Conservation (phyloP, 2,113 vertebrate genomes). For the Nymphicus hollandicus region DNA sequence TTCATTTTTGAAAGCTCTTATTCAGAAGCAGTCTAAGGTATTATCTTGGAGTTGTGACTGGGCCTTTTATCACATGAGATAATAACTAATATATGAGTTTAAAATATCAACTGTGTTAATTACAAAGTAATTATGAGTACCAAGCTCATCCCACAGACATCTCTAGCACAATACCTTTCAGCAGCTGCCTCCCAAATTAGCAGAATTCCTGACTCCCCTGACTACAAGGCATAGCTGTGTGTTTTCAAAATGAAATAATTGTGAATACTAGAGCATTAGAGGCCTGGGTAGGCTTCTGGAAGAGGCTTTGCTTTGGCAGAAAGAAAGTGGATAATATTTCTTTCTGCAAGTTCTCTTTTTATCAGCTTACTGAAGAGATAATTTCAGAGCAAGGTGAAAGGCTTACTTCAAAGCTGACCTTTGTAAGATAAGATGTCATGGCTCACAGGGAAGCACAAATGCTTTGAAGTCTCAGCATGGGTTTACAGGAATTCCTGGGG, state of each 20-base stretch:
- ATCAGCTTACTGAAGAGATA: not conserved
- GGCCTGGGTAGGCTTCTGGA: not conserved
- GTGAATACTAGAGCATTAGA: not conserved
- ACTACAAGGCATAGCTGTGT: fast-evolving
- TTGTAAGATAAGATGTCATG: not conserved
- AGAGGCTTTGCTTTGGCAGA: not conserved
- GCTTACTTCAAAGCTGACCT: not conserved
- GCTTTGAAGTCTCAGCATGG: not conserved
- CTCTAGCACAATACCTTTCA: not conserved
- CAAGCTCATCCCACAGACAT: not conserved
- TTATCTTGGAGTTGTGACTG: not conserved
- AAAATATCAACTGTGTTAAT: not conserved
- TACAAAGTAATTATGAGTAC: not conserved
- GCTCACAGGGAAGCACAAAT: not conserved
- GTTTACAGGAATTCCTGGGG: not conserved
- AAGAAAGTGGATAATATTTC: not conserved
- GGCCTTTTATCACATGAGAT: not conserved
- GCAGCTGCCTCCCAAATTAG: not conserved
- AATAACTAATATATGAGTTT: not conserved
- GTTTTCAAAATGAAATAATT: not conserved
- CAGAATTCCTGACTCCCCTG: not conserved
- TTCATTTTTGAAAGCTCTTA: not conserved
- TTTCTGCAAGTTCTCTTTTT: not conserved
- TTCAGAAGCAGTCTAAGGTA: not conserved
- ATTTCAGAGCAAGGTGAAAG: not conserved